These are phyloP conservation scores for Sciurus niger DNA, from an alignment of 2,113 vertebrate genomes.

Conservation along the genomic window DNA sequence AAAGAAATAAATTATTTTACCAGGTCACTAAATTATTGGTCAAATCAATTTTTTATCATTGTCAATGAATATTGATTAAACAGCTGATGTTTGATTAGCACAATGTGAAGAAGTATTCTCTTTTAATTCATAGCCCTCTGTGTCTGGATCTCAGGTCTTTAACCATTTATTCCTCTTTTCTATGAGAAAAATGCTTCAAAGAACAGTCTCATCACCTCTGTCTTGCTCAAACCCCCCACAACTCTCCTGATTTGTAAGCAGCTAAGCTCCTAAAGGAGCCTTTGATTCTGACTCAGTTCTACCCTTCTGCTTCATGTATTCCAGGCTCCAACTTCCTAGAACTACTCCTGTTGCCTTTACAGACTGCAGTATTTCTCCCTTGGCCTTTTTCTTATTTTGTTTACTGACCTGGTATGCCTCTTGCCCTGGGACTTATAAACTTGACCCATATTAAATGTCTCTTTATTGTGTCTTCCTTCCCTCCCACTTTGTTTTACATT, in stretches of 20 bases:
- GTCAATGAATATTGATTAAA: conserved; percentile 36
- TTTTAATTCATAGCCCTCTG: not conserved
- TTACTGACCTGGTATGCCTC: not conserved
- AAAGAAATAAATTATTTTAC: not conserved
- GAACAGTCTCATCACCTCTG: not conserved
- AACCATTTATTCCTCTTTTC: not conserved
- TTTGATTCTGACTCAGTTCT: not conserved
- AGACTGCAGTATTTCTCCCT: not conserved
- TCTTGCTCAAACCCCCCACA: not conserved
- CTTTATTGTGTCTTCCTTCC: too few species aligned
- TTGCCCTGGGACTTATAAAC: not conserved
- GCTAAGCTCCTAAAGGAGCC: not conserved
- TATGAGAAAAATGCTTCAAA: not conserved
- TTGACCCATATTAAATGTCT: not conserved
- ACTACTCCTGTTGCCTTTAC: not conserved
- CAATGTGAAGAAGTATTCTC: not conserved
- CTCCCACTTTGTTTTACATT: not conserved
- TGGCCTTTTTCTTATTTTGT: not conserved
- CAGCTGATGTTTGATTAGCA: not conserved
- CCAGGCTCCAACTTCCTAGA: not conserved
- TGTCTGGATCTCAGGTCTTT: not conserved
- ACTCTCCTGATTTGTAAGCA: not conserved
- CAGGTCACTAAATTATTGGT: conserved; percentile 40
- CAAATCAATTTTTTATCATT: conserved; percentile 33
- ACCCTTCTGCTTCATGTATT: not conserved